Evolutionary conservation across 2,113 vertebrate genomes (phyloP), one percentile per base, ranked within the genome.

Genomic region (Trichomycterus rosablanca): DNA sequence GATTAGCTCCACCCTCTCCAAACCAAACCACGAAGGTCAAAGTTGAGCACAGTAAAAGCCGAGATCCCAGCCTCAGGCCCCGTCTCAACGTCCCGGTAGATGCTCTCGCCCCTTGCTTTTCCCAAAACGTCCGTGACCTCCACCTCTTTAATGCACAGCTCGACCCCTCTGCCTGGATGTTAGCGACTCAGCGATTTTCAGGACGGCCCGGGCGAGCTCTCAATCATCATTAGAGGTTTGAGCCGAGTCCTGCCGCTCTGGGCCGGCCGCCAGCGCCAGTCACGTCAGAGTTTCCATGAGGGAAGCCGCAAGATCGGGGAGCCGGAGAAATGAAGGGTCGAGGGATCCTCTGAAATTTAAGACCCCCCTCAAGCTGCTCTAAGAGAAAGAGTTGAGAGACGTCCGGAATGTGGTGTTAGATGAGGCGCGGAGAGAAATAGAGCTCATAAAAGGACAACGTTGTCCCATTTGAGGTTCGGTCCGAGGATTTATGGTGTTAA

Each of bases 271-370:
- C 81, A 72, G n/a, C n/a, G n/a, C n/a, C n/a, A n/a, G n/a, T n/a
- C 87, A 82, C 84, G 85, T 91, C 86, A 94, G 87, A 92, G 78
- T 93, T 95, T 94, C 93, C 94, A 90, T 89, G 87, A 93, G 89
- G 87, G 88, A 92, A 90, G 83, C 77, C 83, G 80, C 69, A 78
- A 88, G 12, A 83, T 87, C 86, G 84, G 71, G 45, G 58, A 51
- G 1, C n/a, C n/a, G 14, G 46, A 26, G 63, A 16, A 60, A 62
- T n/a, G 20, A 45, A 22, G 20, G 58, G 20, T 37, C 50, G 43
- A n/a, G 53, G 69, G 79, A 81, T 81, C 53, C 68, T 80, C 60
- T 28, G 75, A 75, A 83, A 83, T 73, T 74, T 74, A 74, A 79
- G 66, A 81, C 72, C 71, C 62, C 63, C 50, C 8, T 9, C 11